phyloP scores from a whole-genome alignment of 2,888 invertebrate species.

The Danaus chrysippus region DNA sequence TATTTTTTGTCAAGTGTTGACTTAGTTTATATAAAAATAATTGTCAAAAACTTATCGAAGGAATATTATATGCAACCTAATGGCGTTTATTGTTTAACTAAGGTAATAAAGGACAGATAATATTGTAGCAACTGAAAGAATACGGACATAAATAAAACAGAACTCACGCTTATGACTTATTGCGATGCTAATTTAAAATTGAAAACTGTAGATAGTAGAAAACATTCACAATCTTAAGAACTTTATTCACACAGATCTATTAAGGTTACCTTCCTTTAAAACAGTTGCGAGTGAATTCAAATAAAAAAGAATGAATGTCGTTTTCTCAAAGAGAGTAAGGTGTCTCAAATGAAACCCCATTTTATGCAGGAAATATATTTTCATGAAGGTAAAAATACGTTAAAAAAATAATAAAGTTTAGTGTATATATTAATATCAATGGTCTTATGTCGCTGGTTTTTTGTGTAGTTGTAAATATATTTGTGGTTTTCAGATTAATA shows the following conservation, averaged over 20 bases:
- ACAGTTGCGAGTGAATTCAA: constrained; percentile 21
- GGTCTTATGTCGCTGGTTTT: not conserved
- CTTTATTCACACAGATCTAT: constrained; percentile 11
- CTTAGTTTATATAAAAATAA: no score
- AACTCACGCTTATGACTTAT: no score
- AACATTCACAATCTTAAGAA: constrained; percentile 11
- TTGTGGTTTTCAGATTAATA: no score
- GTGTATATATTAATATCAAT: not conserved
- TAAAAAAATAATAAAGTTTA: not conserved
- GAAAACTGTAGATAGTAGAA: not conserved
- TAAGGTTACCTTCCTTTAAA: constrained; percentile 19
- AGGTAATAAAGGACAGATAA: no score
- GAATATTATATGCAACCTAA: no score
- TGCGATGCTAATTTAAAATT: not conserved
- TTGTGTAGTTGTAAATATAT: not conserved
- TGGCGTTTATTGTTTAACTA: no score
- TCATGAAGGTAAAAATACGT: not conserved
- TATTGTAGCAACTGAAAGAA: no score
- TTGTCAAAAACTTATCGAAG: no score
- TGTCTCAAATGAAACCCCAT: constrained; percentile 15
- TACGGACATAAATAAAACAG: no score
- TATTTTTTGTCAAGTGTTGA: no score
- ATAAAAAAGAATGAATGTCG: constrained; percentile 22
- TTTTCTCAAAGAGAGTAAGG: constrained; percentile 21
- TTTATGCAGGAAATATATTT: constrained; percentile 15